Evolutionary conservation across 2,888 invertebrate genomes (phyloP), one percentile per base, ranked within the genome.

Genomic region (Acanthacorydalis orientalis): DNA sequence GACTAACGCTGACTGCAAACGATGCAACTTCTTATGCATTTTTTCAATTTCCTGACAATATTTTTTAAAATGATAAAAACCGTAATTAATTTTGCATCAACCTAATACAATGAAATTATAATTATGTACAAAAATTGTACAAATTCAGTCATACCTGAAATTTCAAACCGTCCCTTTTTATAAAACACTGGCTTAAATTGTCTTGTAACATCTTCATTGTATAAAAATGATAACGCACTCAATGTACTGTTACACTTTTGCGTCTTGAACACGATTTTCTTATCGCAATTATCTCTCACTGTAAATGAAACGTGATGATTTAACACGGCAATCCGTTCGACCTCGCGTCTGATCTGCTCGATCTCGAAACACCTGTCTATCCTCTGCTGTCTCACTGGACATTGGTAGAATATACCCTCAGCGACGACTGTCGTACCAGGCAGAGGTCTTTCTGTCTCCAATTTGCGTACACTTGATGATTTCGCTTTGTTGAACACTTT

Each of bases 391-490:
- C 80, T 66, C 15, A 84, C 78, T 1, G 75, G 76, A 10, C 75
- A 59, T 56, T 77, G 77, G 56, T 73, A 67, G 53, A 82, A 68
- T 54, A 83, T 76, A 44, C 78, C 77, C 55, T 72, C 70, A 40
- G 84, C 68, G 44, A 78, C 78, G 9, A 86, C 73, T 9, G 85
- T 85, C 0, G 84, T 84, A 47, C 87, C 87, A 52, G 64, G 65
- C 39, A 78, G 75, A 7, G 82, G 77, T 53, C 83, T 69, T 35
- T 55, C 57, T 53, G 59, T 51, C 35, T 51, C 50, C n/a, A 72
- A 58, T 23, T 51, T 44, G 31, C 23, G 44, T 45, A 45, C 49
- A 52, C 23, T 47, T 49, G 23, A 52, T 50, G 41, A 37, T 37
- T 37, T 37, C 6, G 12, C 37, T 37, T 37, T 14, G 10, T 8